Evolutionary conservation across 1,140 invertebrate genomes (phyloP).

Genomic region (Lasioglossum baleicum): DNA sequence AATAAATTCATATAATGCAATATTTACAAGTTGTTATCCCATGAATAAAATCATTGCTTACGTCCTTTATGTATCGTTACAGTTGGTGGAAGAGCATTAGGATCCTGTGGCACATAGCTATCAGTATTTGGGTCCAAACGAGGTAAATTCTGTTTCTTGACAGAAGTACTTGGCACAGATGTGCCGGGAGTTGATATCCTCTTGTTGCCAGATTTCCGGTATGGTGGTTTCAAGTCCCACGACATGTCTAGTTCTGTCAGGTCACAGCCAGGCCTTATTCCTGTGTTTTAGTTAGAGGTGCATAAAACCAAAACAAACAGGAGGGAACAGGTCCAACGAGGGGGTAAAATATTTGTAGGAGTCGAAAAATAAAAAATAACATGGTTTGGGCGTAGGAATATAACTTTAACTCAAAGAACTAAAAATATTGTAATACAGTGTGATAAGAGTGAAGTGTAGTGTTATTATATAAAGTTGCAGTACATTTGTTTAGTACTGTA

Average conservation of each 20-base stretch:
- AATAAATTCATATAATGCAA: no score
- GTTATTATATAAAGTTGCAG: no score
- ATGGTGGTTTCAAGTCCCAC: constrained; percentile 75
- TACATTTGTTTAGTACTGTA: no score
- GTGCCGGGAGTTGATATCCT: constrained; percentile 73
- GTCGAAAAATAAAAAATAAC: constrained; percentile 46
- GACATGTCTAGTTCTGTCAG: constrained; percentile 87
- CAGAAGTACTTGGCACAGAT: constrained; percentile 58
- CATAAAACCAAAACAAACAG: constrained; percentile 75
- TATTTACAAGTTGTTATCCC: no score
- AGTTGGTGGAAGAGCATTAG: constrained; percentile 81
- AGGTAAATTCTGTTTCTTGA: constrained; percentile 76
- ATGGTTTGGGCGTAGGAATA: constrained; percentile 7
- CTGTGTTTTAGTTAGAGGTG: constrained; percentile 77
- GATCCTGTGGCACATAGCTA: constrained; percentile 82
- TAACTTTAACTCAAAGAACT: constrained; percentile 41
- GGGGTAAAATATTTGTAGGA: constrained; percentile 29
- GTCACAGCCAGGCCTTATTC: constrained; percentile 93
- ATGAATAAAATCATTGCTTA: constrained; percentile 70
- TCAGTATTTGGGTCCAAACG: constrained; percentile 80
- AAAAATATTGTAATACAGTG: neutral
- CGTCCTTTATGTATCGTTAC: constrained; percentile 81
- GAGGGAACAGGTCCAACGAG: constrained; percentile 63
- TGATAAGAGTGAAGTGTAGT: no score
- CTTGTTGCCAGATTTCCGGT: constrained; percentile 70